Percentiles rank a stretch among this genome's conserved stretches.
Evolutionary conservation across 2,113 vertebrate genomes (phyloP).

Genomic region (Trichomycterus rosablanca): DNA sequence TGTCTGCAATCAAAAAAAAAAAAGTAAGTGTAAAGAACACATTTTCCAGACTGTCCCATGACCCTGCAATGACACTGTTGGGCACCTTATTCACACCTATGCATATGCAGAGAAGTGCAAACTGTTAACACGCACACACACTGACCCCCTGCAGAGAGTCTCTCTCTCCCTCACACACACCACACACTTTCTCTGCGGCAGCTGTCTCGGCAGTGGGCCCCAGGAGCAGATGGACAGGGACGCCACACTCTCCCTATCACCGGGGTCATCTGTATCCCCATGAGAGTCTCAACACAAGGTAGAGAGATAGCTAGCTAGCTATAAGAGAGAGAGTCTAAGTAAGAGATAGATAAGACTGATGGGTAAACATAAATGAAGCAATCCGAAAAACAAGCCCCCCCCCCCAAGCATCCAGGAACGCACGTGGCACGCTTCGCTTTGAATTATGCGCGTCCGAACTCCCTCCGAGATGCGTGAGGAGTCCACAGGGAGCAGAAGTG

Average conservation of each 20-base stretch:
- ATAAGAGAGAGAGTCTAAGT: constrained; percentile 3
- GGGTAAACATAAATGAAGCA: background rate
- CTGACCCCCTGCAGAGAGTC: constrained; percentile 19
- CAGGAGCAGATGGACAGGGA: constrained; percentile 57
- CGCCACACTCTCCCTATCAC: constrained; percentile 49
- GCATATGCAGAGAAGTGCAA: constrained; percentile 38
- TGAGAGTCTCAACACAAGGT: constrained; percentile 24
- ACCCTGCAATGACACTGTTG: constrained; percentile 10
- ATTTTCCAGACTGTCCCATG: no score
- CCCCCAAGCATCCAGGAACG: no score
- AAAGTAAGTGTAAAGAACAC: no score
- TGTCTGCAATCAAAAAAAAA: no score
- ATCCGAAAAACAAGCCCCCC: constrained; percentile 18
- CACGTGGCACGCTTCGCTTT: no score
- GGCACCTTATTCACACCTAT: constrained; percentile 38
- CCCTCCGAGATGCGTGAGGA: no score
- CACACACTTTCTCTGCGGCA: constrained; percentile 8
- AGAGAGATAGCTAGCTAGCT: background rate
- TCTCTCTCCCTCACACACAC: constrained; percentile 3
- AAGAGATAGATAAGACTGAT: background rate
- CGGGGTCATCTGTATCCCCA: constrained; percentile 53
- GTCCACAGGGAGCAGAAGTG: no score
- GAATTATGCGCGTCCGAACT: no score
- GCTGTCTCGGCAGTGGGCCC: constrained; percentile 20
- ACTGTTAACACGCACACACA: constrained; percentile 33